Evolutionary conservation across 1,140 invertebrate genomes (phyloP), one percentile per base, ranked within the genome.

Genomic region (Vanessa atalanta): DNA sequence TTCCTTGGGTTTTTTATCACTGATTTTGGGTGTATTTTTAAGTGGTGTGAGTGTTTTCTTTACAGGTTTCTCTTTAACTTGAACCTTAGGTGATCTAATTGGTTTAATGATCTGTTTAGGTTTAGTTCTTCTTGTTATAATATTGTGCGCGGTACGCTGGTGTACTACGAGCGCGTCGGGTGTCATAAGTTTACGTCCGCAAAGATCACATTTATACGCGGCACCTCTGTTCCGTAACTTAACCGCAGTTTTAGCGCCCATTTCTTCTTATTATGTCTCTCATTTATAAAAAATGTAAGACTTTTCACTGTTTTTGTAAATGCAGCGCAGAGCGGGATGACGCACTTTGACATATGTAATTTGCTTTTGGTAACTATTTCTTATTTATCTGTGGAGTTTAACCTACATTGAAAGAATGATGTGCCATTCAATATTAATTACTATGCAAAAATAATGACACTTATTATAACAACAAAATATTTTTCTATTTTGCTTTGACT

Each of bases 151-250:
- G 23, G 77, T 79, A 50, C 77, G 70, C 55, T 83, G 80, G 60
- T 88, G 87, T 0, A 78, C 71, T 64, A 76, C 80, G 14, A 85
- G 63, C 0, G 82, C 79, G 64, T 79, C 77, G 0, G 80, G 72
- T 31, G 72, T 84, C 20, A 81, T 73, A 15, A 88, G 75, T 61
- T 78, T 82, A 43, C 82, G 73, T n/a, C 78, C 76, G 48, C 86
- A 89, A n/a, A 82, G 26, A 57, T 83, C 79, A 55, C 87, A 89
- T 72, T 84, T 87, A 31, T 71, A 83, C 9, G 79, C 75, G 9
- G 55, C 64, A 43, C 53, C 72, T 53, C 82, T 78, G 4, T 77
- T 70, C 60, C 81, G 83, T 48, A 81, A 55, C 53, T 79, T 83
- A 31, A 72, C 74, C 26, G 82, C 72, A 51, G 80, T 66, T 82